A percentile compares a stretch with the other conserved stretches of the same genome.
Conservation (phyloP, 2,113 vertebrate species). For the Muscicapa adusta region DNA sequence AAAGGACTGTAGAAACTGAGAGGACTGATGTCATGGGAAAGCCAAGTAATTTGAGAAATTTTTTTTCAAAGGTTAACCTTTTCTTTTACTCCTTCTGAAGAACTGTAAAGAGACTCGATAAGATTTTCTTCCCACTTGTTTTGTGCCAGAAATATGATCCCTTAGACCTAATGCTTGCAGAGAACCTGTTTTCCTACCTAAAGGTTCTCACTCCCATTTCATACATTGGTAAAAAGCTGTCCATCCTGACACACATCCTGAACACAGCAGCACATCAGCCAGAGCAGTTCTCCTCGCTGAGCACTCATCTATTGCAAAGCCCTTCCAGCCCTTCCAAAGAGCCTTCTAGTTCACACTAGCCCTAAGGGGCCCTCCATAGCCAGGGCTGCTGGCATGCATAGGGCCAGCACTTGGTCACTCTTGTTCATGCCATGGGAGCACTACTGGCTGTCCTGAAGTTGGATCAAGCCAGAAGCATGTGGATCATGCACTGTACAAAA, state of each 20-base stretch:
- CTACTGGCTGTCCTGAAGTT: not conserved
- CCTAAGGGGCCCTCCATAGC: fast-evolving
- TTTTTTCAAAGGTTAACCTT: conserved; percentile 39
- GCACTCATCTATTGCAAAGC: not conserved
- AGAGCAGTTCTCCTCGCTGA: not conserved
- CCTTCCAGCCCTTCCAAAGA: not conserved
- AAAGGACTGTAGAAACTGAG: conserved; percentile 46
- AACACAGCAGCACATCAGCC: not conserved
- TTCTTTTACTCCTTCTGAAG: not conserved
- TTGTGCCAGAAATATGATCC: not conserved
- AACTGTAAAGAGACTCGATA: not conserved
- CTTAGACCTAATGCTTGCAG: not conserved
- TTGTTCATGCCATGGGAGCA: fast-evolving
- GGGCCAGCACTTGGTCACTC: not conserved
- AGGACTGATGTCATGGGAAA: conserved; percentile 51
- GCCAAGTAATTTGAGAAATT: conserved; percentile 13
- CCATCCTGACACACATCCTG: not conserved
- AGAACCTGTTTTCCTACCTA: not conserved
- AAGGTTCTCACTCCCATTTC: not conserved
- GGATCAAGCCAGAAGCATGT: not conserved
- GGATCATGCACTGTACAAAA: not conserved
- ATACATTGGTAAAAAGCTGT: not conserved
- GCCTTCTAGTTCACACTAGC: not conserved
- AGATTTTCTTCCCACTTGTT: not conserved
- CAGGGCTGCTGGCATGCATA: fast-evolving